Conservation (phyloP, 53 echinoderm and acorn worm genomes). For the Apostichopus leukothele region DNA sequence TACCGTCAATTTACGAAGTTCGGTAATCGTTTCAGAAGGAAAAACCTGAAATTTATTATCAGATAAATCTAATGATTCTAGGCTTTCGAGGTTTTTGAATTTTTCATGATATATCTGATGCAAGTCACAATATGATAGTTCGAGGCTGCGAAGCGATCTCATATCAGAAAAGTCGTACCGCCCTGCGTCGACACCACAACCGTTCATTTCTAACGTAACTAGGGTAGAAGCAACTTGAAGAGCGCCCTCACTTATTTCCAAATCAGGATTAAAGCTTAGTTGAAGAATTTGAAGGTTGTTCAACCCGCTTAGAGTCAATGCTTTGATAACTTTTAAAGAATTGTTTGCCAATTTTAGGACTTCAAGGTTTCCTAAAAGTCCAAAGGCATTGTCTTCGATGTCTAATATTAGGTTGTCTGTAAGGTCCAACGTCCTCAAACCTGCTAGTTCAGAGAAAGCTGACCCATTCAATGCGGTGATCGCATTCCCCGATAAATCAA, state of each 20-base stretch:
- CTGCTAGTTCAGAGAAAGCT: neutral
- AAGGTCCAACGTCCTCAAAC: constrained; percentile 1
- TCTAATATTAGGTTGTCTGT: constrained; percentile 5
- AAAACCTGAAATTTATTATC: constrained; percentile 20
- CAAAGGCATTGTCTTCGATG: neutral
- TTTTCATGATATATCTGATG: constrained; percentile 18
- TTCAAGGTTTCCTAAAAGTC: neutral
- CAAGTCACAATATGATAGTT: constrained; percentile 10
- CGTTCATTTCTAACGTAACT: neutral
- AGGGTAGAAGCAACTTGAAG: constrained; percentile 3
- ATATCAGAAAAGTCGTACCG: constrained; percentile 26
- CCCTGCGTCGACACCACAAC: neutral
- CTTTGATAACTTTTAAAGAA: neutral
- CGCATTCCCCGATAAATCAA: constrained; percentile 30
- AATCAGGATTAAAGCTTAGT: constrained; percentile 3
- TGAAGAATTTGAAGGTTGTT: neutral
- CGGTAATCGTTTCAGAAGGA: neutral
- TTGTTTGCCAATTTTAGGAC: constrained; percentile 4
- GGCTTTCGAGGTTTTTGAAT: neutral
- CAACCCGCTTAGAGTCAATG: neutral
- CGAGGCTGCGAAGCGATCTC: neutral
- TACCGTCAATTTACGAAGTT: constrained; percentile 4
- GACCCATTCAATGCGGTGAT: neutral
- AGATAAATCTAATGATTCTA: constrained; percentile 9
- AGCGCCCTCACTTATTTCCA: constrained; percentile 4